These are phyloP conservation scores for Loxodonta africana DNA, from an alignment of 2,113 vertebrate genomes.

Conservation along the genomic window DNA sequence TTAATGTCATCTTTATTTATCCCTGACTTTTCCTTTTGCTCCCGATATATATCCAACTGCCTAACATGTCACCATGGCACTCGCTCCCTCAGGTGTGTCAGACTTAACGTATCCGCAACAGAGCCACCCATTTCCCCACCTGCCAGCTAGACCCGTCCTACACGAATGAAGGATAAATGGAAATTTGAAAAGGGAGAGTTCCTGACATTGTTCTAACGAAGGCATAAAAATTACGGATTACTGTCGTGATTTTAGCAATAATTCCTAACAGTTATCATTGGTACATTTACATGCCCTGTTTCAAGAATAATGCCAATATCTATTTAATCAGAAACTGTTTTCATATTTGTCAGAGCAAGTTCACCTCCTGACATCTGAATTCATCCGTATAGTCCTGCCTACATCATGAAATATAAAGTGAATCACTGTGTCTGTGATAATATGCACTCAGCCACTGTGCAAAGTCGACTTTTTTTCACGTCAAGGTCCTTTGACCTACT, in stretches of 20 bases:
- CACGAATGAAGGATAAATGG: not conserved
- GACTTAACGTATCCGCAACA: not conserved
- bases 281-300: not conserved
- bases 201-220: conserved; percentile 26
- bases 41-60: not conserved
- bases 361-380: not conserved
- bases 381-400: not conserved
- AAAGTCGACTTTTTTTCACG: not conserved
- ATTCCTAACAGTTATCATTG: conserved; percentile 5
- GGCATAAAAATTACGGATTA: not conserved
- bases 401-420: not conserved
- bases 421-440: not conserved
- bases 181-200: not conserved
- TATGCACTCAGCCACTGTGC: not conserved
- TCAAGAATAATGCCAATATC: not conserved
- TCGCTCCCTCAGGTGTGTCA: not conserved
- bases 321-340: conserved; percentile 10
- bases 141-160: not conserved
- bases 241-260: not conserved
- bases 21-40: not conserved
- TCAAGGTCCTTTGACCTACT: not conserved
- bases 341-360: not conserved
- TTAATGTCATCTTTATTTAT: not conserved
- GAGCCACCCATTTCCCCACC: not conserved
- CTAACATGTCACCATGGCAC: not conserved